A percentile compares a stretch with the other conserved stretches of the same genome.
Conservation (phyloP, 2,113 vertebrate species). For the Zootoca vivipara region DNA sequence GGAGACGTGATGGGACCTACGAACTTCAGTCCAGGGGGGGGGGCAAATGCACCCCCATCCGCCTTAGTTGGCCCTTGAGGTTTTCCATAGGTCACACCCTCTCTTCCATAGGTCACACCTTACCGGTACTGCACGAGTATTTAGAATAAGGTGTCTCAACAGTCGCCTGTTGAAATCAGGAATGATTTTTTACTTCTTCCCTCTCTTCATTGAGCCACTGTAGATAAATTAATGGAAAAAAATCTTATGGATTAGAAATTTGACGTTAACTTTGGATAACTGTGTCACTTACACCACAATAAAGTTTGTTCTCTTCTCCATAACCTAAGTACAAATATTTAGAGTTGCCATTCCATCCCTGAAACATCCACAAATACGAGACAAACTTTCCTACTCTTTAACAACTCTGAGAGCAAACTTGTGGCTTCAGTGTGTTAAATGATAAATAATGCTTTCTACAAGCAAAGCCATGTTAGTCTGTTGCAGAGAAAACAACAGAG, state of each 20-base stretch:
- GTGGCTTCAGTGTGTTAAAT: background rate
- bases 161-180: background rate
- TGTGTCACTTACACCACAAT: background rate
- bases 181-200: background rate
- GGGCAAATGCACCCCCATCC: too few species aligned
- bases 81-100: too few species aligned
- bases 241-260: background rate
- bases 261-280: too few species aligned
- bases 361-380: background rate
- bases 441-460: background rate
- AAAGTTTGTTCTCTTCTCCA: background rate
- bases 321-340: background rate
- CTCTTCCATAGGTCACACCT: too few species aligned
- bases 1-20: too few species aligned
- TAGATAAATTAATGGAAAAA: background rate
- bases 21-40: too few species aligned
- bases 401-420: background rate
- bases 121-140: background rate
- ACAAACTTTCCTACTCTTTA: background rate
- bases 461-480: background rate
- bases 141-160: background rate
- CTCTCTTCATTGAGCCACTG: background rate
- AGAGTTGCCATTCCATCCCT: background rate
- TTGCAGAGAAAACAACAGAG: background rate
- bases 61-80: too few species aligned